Evolutionary conservation across 2,797 vertebrate genomes (phyloP), one percentile per base, ranked within the genome.

Genomic region (Lagocephalus sceleratus): DNA sequence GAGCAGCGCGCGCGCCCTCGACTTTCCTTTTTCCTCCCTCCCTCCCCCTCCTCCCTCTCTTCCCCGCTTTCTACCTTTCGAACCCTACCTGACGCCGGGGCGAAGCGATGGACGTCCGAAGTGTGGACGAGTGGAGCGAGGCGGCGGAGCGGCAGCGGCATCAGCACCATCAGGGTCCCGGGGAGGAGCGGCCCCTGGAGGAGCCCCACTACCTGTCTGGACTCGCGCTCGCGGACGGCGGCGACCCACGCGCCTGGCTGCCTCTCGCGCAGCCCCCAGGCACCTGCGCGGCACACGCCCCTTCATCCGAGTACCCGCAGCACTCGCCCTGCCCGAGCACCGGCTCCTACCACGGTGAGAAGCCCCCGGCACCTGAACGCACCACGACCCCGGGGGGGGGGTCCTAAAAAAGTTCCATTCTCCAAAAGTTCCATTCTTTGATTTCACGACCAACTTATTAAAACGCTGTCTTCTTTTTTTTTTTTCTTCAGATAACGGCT

Each of bases 241-340:
- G 84, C 51, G 92, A 93, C 86, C 92, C 94, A 88, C 89, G 94
- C 82, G 91, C 91, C 87, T 98, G 95, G 95, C 90, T 95, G 84
- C 89, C 91, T 83, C 87, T 92, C 47, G 68, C 79, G 57, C 90
- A 91, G 88, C 87, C 89, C 56, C 74, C 91, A 67, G 90, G 90
- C 87, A 88, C 91, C 80, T 91, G 90, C 78, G 84, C 86, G 78
- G 87, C 91, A 84, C 94, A 92, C 90, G 90, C 85, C 85, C 51
- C 68, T 20, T 81, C 87, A 52, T 75, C 78, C 55, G 92, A 94
- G 56, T 93, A 92, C 89, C 83, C 91, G 89, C 89, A 88, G 71
- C 92, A 88, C 70, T 92, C 92, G 57, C 91, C 91, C 3, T 90
- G 89, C 65, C 73, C 89, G 40, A 87, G 88, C 73, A 83, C 75